These are phyloP conservation scores for Pachydiplax longipennis DNA, from an alignment of 2,888 invertebrate genomes.

Conservation along the genomic window DNA sequence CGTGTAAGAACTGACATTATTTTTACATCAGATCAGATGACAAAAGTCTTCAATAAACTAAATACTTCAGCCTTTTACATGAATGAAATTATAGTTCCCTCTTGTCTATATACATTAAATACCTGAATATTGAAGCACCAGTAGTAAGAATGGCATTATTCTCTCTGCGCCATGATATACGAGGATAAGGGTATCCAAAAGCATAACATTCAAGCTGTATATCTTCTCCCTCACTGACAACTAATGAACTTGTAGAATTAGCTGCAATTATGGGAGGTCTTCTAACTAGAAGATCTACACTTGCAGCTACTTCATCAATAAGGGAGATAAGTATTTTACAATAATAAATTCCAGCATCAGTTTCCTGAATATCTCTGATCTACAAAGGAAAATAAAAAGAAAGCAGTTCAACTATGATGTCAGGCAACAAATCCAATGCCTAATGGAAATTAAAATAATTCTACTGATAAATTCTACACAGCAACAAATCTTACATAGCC, in stretches of 20 bases:
- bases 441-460: background rate
- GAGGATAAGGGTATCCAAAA: conserved; percentile 83
- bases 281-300: conserved; percentile 86
- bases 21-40: too few species aligned
- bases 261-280: conserved; percentile 91
- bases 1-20: too few species aligned
- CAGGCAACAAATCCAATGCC: background rate
- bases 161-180: conserved; percentile 90
- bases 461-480: background rate
- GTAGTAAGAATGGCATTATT: conserved; percentile 92
- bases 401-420: too few species aligned
- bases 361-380: conserved; percentile 93
- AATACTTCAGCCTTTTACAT: too few species aligned
- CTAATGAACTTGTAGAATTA: conserved; percentile 86
- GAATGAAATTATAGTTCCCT: too few species aligned
- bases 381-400: conserved; percentile 57
- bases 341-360: conserved; percentile 86
- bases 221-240: conserved; percentile 78
- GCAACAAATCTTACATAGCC: background rate
- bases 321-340: conserved; percentile 86
- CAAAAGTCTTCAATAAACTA: too few species aligned
- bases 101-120: conserved; percentile 21
- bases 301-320: conserved; percentile 80
- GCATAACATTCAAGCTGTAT: conserved; percentile 89
- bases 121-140: conserved; percentile 82